Evolutionary conservation across 2,888 invertebrate genomes (phyloP), one percentile per base, ranked within the genome.

Genomic region (Heteromyza rotundicornis): DNA sequence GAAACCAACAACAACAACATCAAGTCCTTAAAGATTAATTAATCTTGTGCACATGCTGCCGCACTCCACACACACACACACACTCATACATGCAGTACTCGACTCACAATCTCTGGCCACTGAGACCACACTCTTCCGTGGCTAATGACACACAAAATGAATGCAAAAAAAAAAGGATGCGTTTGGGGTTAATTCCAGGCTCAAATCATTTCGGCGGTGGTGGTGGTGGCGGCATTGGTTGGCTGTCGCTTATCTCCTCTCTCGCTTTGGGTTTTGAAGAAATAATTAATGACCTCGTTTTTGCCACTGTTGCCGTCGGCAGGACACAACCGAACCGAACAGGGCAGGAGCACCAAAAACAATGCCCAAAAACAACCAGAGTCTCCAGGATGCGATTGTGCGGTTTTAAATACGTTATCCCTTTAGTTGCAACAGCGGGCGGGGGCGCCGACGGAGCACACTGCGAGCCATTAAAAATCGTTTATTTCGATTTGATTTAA

Each of bases 401-500:
- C 47, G 55, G 56, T 16, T 19, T 53, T 17, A 56, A 14, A 54
- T 24, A 50, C 51, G 50, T 58, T 63, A 57, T 57, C 62, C 52
- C 24, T 12, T 50, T 36, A n/a, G n/a, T n/a, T n/a, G n/a, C n/a
- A n/a, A n/a, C n/a, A n/a, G n/a, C n/a, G n/a, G n/a, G n/a, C n/a
- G n/a, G n/a, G 12, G 20, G 47, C 27, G 40, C 17, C 52, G 23
- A 24, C 60, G 64, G 63, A 58, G n/a, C 44, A 36, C 59, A 44
- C 57, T 61, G 40, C 54, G 47, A 54, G 65, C 82, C 82, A 81
- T 81, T 81, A 81, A 81, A 81, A 81, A 82, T 80, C 81, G 81
- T 82, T 81, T 82, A 81, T 80, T 82, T 81, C 82, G 82, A 81
- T 80, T 82, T 81, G 81, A 81, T 81, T 81, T 81, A 82, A 81